phyloP scores from a whole-genome alignment of 2,888 invertebrate genomes.

The Ectobius pallidus region DNA sequence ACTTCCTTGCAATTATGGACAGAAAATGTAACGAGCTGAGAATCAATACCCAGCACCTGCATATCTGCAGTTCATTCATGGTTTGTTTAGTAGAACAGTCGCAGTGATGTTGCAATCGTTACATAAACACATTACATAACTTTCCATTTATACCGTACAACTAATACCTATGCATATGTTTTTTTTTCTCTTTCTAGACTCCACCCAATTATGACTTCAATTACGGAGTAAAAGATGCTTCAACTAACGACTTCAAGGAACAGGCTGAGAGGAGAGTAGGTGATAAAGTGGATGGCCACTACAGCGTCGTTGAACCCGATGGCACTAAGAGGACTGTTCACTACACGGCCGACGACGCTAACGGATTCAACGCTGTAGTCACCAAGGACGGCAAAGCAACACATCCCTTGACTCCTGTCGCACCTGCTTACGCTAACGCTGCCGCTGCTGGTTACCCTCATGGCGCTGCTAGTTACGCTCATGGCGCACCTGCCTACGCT shows the following conservation, averaged over 20 bases:
- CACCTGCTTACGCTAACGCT: background rate
- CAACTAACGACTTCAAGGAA: constrained; percentile 3
- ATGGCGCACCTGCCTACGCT: background rate
- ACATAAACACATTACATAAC: no score
- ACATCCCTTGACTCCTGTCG: constrained; percentile 55
- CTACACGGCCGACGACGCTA: constrained; percentile 60
- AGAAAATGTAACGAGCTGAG: no score
- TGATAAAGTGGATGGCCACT: constrained; percentile 8
- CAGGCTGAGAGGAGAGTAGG: background rate
- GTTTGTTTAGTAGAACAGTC: no score
- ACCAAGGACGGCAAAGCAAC: constrained; percentile 64
- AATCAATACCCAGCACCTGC: no score
- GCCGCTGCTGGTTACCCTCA: background rate
- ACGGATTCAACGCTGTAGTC: constrained; percentile 62
- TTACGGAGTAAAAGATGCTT: background rate
- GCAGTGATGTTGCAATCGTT: no score
- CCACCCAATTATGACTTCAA: background rate
- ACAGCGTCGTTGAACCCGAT: constrained; percentile 29
- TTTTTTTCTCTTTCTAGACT: background rate
- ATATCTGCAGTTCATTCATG: no score
- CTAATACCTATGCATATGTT: background rate
- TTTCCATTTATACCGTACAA: no score
- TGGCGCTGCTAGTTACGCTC: background rate
- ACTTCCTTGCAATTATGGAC: no score
- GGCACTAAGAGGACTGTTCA: constrained; percentile 56